phyloP scores from a whole-genome alignment of 2,888 invertebrate species.

The Zygaena filipendulae region DNA sequence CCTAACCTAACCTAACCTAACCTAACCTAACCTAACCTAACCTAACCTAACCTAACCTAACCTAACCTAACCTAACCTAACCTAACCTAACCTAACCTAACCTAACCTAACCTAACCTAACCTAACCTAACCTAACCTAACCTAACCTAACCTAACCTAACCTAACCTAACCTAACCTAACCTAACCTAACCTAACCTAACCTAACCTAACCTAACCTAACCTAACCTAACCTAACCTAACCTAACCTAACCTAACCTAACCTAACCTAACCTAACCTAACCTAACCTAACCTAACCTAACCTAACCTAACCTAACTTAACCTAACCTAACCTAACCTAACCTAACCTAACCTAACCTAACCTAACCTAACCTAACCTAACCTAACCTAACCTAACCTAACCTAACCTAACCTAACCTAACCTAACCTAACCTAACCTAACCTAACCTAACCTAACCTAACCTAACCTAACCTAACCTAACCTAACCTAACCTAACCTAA shows the following conservation, averaged over 20 bases:
- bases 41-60: conserved; percentile 9
- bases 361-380: conserved; percentile 15
- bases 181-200: too few species aligned
- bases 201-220: conserved; percentile 1
- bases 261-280: conserved; percentile 11
- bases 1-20: conserved; percentile 16
- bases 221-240: too few species aligned
- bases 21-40: conserved; percentile 15
- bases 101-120: conserved; percentile 6
- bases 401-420: conserved; percentile 14
- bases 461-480: conserved; percentile 14
- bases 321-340: conserved; percentile 17
- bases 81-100: conserved; percentile 6
- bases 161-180: too few species aligned
- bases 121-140: conserved; percentile 9
- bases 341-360: conserved; percentile 15
- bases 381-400: conserved; percentile 15
- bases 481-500: conserved; percentile 14
- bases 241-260: too few species aligned
- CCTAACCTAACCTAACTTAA: conserved; percentile 17
- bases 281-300: conserved; percentile 16
- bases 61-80: conserved; percentile 8
- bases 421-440: conserved; percentile 15
- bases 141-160: too few species aligned
- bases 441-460: conserved; percentile 15